Evolutionary conservation across 1,140 invertebrate species (phyloP).

Genomic region (Bombyx mori): DNA sequence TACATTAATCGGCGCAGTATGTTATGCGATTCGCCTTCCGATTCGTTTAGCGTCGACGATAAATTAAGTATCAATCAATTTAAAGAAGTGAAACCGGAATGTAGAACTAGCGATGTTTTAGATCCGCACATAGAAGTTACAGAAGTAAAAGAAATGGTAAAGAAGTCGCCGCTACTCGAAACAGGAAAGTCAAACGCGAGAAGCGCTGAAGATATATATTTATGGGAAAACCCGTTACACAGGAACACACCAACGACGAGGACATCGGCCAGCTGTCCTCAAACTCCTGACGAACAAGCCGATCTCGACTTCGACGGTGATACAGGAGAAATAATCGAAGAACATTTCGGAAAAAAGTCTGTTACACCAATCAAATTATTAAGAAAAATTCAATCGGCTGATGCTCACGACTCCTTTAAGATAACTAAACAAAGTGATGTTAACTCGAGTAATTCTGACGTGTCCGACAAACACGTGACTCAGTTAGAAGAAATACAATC

Average conservation of each 20-base stretch:
- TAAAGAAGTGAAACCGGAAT: slow-evolving; percentile 30
- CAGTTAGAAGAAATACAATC: slow-evolving; percentile 9
- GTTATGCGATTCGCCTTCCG: slow-evolving; percentile 55
- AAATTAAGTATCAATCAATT: slow-evolving; percentile 50
- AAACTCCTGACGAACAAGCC: slow-evolving; percentile 79
- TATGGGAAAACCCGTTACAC: slow-evolving; percentile 84
- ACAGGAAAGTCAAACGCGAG: slow-evolving; percentile 54
- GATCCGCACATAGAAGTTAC: slow-evolving; percentile 30
- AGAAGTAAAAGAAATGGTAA: slow-evolving; percentile 32
- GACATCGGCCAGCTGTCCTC: slow-evolving; percentile 62
- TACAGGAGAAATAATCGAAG: slow-evolving; percentile 71
- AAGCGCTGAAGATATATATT: slow-evolving; percentile 76
- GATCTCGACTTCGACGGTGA: slow-evolving; percentile 79
- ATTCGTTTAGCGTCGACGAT: slow-evolving; percentile 55
- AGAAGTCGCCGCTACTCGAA: slow-evolving; percentile 50
- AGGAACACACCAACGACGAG: slow-evolving; percentile 63
- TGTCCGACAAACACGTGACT: slow-evolving; percentile 32
- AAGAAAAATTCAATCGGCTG: slow-evolving; percentile 54
- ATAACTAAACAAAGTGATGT: slow-evolving; percentile 30
- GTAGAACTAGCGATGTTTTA: slow-evolving; percentile 17
- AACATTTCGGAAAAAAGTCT: slow-evolving; percentile 75
- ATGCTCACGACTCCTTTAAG: slow-evolving; percentile 32
- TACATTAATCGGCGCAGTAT: slow-evolving; percentile 49
- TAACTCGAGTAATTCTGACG: slow-evolving; percentile 53
- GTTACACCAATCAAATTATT: slow-evolving; percentile 74